phyloP scores from a whole-genome alignment of 2,797 vertebrate genomes.

The Manis crassicaudata region DNA sequence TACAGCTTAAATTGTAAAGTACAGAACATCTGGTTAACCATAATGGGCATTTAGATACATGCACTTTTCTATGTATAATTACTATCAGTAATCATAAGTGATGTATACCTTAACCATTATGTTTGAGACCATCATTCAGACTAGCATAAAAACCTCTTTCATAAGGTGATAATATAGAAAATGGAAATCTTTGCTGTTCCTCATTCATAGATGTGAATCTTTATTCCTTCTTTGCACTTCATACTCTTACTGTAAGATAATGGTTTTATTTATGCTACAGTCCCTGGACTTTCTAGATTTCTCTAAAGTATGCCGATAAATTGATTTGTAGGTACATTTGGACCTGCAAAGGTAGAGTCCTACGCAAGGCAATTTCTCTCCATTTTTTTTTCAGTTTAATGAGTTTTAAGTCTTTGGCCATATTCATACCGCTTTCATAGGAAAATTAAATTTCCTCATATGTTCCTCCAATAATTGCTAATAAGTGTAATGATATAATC shows the following conservation, averaged over 20 bases:
- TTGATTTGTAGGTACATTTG: not conserved
- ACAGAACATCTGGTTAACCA: not conserved
- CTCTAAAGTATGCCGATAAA: not conserved
- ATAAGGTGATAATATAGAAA: not conserved
- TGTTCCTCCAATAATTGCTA: not conserved
- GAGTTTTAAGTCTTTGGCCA: not conserved
- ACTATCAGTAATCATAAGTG: not conserved
- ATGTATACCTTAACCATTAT: not conserved
- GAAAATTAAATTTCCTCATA: not conserved
- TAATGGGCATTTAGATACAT: not conserved
- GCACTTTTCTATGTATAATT: not conserved
- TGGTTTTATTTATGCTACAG: not conserved
- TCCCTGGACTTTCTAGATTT: not conserved
- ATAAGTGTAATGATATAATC: not conserved
- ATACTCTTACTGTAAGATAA: not conserved
- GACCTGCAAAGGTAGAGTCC: not conserved
- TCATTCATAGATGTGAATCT: not conserved
- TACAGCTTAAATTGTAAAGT: not conserved
- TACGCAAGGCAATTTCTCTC: not conserved
- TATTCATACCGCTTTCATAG: not conserved
- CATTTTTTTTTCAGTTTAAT: not conserved
- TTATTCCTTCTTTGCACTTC: not conserved
- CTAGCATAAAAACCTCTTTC: not conserved
- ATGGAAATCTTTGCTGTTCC: not conserved
- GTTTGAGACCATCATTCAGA: not conserved